Evolutionary conservation across 2,888 invertebrate species (phyloP).

Genomic region (Asteroscopus sphinx): DNA sequence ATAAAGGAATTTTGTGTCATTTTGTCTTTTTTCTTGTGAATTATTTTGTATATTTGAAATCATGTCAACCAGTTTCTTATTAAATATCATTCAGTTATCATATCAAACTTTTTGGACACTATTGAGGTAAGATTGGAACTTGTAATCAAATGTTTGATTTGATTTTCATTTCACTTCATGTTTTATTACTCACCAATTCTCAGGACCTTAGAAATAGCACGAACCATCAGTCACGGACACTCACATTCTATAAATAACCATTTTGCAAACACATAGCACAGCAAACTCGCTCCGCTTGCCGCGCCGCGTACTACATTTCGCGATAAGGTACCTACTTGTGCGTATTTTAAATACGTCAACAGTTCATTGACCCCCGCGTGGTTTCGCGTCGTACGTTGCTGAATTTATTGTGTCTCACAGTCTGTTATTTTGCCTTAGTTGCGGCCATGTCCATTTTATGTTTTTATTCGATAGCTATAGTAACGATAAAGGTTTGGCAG

Average conservation of each 20-base stretch:
- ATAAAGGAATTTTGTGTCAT: conserved; percentile 29
- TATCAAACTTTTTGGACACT: conserved; percentile 43
- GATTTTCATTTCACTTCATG: conserved; percentile 48
- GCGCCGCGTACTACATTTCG: conserved; percentile 83
- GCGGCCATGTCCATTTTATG: too few relatives aligned
- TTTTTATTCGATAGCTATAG: too few relatives aligned
- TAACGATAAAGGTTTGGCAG: too few relatives aligned
- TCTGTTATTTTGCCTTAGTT: too few relatives aligned
- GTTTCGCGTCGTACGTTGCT: conserved; percentile 84
- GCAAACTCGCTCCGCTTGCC: conserved; percentile 77
- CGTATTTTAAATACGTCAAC: conserved; percentile 89
- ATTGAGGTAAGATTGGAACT: conserved; percentile 5
- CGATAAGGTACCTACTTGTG: conserved; percentile 86
- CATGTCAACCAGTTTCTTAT: conserved; percentile 43
- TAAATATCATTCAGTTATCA: conserved; percentile 11
- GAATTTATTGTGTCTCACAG: conserved; percentile 89
- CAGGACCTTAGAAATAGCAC: conserved; percentile 79
- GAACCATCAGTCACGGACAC: conserved; percentile 83
- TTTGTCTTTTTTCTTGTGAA: conserved; percentile 29
- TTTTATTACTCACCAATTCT: conserved; percentile 66
- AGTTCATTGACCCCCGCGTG: conserved; percentile 86
- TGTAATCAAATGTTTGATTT: conserved; percentile 29
- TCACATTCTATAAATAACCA: conserved; percentile 84
- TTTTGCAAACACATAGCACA: conserved; percentile 84
- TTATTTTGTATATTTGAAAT: conserved; percentile 25